Conservation (phyloP, 2,888 invertebrate genomes). For the Prenolepis imparis region DNA sequence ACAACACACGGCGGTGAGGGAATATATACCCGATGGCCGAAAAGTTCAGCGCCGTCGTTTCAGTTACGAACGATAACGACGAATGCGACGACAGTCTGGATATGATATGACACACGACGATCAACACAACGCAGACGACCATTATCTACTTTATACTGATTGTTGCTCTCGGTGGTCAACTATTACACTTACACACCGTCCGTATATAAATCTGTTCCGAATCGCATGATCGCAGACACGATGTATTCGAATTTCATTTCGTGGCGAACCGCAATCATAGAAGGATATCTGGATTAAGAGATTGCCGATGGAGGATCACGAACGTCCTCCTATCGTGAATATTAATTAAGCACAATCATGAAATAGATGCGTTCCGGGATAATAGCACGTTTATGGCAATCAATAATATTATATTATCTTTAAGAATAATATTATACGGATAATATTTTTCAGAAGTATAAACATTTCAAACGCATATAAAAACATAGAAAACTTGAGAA, state of each 20-base stretch:
- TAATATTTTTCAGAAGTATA: not conserved
- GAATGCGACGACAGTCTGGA: not conserved
- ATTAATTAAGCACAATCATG: slow-evolving; percentile 8
- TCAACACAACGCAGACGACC: slow-evolving; percentile 65
- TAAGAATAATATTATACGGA: not conserved
- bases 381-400: not conserved
- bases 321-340: not conserved
- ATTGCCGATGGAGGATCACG: slow-evolving; percentile 24
- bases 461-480: not conserved
- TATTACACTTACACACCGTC: not conserved
- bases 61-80: slow-evolving; percentile 40
- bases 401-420: not conserved
- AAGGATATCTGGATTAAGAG: slow-evolving; percentile 1
- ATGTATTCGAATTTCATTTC: slow-evolving; percentile 19
- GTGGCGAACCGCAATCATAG: not conserved
- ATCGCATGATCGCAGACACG: not conserved
- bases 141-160: slow-evolving; percentile 71
- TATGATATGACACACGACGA: slow-evolving; percentile 42
- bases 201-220: not conserved
- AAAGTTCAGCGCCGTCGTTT: slow-evolving; percentile 20
- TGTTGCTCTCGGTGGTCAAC: not conserved
- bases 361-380: not conserved
- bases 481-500: not conserved
- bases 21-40: slow-evolving; percentile 31
- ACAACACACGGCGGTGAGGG: not conserved